Percentiles rank a stretch among this genome's conserved stretches.
phyloP scores from a whole-genome alignment of 2,797 vertebrate genomes.

The Mormyrus hasselquistii region DNA sequence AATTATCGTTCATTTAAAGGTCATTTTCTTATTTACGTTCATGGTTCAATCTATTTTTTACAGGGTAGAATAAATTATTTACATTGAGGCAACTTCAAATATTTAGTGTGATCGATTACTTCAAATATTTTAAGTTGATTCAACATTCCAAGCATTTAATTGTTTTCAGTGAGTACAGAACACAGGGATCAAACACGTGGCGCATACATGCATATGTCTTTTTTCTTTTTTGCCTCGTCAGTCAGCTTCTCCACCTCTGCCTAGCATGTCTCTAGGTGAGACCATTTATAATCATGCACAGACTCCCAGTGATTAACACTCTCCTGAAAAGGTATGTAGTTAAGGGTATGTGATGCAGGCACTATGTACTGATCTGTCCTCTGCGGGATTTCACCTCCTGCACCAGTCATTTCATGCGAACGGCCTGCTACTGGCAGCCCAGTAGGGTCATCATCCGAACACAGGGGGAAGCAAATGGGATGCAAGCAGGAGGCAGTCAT shows the following conservation, averaged over 20 bases:
- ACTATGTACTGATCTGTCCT: constrained; percentile 27
- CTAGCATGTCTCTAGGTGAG: constrained; percentile 15
- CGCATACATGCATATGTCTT: not conserved
- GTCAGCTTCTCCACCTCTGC: constrained; percentile 22
- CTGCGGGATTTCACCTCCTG: constrained; percentile 30
- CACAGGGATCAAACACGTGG: constrained; percentile 12
- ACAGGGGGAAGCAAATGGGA: constrained; percentile 1
- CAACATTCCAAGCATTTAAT: not conserved
- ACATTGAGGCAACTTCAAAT: not conserved
- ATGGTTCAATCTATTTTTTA: not conserved
- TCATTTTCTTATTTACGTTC: not conserved
- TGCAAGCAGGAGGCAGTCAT: not conserved
- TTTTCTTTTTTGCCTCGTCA: constrained; percentile 25
- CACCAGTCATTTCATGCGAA: constrained; percentile 28
- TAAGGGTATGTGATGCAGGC: not conserved
- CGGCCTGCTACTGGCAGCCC: not conserved
- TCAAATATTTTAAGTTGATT: not conserved
- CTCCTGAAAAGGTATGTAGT: not conserved
- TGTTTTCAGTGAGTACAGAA: not conserved
- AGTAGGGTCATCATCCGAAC: not conserved
- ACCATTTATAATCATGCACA: not conserved
- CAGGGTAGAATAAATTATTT: not conserved
- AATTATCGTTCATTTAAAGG: not conserved
- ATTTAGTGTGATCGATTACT: not conserved
- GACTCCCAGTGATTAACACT: not conserved